These are phyloP conservation scores for Peromyscus leucopus DNA, from an alignment of 2,113 vertebrate genomes.

Conservation along the genomic window DNA sequence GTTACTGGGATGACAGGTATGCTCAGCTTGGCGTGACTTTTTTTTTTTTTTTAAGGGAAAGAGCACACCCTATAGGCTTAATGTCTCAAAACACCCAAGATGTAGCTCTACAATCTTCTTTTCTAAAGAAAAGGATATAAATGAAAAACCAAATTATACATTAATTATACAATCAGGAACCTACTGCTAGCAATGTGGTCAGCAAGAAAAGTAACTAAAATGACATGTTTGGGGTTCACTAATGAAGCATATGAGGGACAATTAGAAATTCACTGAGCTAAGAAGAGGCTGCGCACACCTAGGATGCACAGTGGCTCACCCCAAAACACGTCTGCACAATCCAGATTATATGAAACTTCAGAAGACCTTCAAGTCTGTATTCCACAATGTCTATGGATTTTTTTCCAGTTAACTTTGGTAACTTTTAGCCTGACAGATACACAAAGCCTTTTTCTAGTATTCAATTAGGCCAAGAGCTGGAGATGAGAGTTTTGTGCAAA, in stretches of 20 bases:
- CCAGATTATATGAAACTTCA: background rate
- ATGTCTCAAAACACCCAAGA: background rate
- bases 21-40: background rate
- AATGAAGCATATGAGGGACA: background rate
- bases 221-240: background rate
- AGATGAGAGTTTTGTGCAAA: background rate
- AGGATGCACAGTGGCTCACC: background rate
- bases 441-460: background rate
- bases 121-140: background rate
- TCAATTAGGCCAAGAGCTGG: background rate
- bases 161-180: constrained; percentile 21
- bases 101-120: background rate
- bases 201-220: background rate
- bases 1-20: background rate
- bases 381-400: background rate
- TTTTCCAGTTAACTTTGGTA: background rate
- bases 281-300: background rate
- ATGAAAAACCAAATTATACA: background rate
- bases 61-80: background rate
- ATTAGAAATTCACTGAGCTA: background rate
- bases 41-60: background rate
- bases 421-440: background rate
- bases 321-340: background rate
- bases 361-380: background rate
- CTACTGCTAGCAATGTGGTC: background rate